Percentiles rank a stretch among this genome's conserved stretches.
Evolutionary conservation across 2,888 invertebrate species (phyloP).

Genomic region (Cancer borealis): DNA sequence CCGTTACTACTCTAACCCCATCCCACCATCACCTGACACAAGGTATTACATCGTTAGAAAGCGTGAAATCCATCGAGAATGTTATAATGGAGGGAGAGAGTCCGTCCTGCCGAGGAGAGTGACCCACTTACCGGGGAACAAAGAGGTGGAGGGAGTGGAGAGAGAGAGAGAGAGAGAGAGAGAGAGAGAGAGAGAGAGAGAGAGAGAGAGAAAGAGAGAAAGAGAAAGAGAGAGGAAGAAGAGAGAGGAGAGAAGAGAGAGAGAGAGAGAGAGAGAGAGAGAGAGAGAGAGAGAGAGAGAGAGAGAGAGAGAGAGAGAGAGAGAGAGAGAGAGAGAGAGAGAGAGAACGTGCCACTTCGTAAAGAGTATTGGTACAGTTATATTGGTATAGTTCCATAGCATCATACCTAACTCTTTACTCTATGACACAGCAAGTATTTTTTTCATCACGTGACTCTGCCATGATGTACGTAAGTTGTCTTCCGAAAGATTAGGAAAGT

Average conservation of each 20-base stretch:
- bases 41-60: constrained; percentile 24
- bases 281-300: no score
- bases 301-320: no score
- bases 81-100: background rate
- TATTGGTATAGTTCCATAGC: no score
- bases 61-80: background rate
- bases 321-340: background rate
- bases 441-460: no score
- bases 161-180: background rate
- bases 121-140: background rate
- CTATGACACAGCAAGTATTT: no score
- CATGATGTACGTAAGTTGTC: no score
- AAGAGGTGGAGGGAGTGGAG: background rate
- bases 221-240: background rate
- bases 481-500: no score
- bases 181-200: constrained; percentile 35
- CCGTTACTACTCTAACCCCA: background rate
- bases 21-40: constrained; percentile 10
- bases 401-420: no score
- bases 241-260: background rate
- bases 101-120: background rate
- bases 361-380: no score
- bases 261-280: constrained; percentile 14
- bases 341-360: no score
- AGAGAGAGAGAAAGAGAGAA: background rate